These are phyloP conservation scores for Macrobrachium rosenbergii DNA, from an alignment of 1,140 invertebrate genomes.

Conservation along the genomic window DNA sequence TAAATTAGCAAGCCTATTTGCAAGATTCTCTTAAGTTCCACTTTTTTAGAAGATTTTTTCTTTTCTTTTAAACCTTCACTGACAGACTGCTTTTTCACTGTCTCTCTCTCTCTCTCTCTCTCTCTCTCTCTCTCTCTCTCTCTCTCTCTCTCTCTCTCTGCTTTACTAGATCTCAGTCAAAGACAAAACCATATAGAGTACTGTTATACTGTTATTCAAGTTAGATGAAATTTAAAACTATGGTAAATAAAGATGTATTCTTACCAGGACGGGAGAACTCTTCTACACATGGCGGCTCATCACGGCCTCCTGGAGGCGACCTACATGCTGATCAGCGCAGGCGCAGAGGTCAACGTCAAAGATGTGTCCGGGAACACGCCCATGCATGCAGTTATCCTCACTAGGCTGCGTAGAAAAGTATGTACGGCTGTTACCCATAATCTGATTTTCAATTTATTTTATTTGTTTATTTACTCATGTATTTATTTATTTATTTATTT, in stretches of 20 bases:
- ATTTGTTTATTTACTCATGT: too few species aligned
- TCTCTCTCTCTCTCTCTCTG: too few species aligned
- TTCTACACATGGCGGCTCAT: constrained; percentile 47
- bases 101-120: too few species aligned
- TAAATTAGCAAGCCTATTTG: too few species aligned
- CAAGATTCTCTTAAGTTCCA: too few species aligned
- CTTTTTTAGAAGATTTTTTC: too few species aligned
- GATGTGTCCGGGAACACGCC: constrained; percentile 49
- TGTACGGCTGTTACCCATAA: neutral
- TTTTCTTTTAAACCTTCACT: too few species aligned
- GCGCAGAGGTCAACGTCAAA: constrained; percentile 43
- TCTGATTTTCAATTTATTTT: neutral
- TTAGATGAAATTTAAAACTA: neutral
- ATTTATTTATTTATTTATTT: too few species aligned
- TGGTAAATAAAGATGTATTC: neutral
- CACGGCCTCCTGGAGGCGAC: constrained; percentile 26
- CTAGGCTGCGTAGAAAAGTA: constrained; percentile 31
- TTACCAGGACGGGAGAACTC: constrained; percentile 50
- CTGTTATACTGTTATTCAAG: neutral
- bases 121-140: too few species aligned
- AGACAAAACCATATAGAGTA: neutral
- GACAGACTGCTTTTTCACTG: too few species aligned
- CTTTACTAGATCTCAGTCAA: too few species aligned
- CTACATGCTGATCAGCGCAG: constrained; percentile 44
- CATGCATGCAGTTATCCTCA: constrained; percentile 56